Evolutionary conservation across 37 sponge, comb jelly and placozoan species (phyloP).

Genomic region (Cladorhizidae sp.): DNA sequence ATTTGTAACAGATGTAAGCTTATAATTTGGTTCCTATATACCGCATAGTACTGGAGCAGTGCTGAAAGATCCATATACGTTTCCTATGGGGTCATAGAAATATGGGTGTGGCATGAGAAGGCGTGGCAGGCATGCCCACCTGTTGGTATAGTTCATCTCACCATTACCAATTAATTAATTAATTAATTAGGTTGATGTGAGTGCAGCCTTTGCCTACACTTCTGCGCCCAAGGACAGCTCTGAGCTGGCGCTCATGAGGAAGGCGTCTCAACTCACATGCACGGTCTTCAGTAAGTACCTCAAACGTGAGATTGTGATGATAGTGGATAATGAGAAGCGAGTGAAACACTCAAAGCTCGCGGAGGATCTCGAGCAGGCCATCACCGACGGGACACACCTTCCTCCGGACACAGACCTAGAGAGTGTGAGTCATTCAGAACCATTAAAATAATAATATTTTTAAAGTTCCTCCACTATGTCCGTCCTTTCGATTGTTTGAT

Average conservation of each 20-base stretch:
- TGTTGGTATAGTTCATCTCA: too few species aligned
- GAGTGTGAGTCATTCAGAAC: conserved; percentile 65
- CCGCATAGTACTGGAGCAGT: too few species aligned
- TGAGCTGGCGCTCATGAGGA: conserved; percentile 79
- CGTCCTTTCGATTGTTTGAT: too few species aligned
- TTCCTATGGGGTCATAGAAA: too few species aligned
- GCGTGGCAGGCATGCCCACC: too few species aligned
- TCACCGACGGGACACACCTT: conserved; percentile 68
- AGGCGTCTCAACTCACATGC: conserved; percentile 85
- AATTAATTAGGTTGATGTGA: conserved; percentile 70
- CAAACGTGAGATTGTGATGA: conserved; percentile 88
- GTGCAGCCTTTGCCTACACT: conserved; percentile 78
- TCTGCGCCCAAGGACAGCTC: conserved; percentile 84
- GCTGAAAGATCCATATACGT: too few species aligned
- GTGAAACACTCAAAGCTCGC: conserved; percentile 90
- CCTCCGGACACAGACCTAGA: conserved; percentile 82
- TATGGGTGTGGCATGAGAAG: too few species aligned
- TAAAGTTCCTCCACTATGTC: too few species aligned
- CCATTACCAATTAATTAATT: too few species aligned
- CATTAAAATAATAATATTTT: too few species aligned
- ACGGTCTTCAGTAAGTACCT: conserved; percentile 91
- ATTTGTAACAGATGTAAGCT: too few species aligned
- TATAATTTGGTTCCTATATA: too few species aligned
- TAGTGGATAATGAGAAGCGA: conserved; percentile 90
- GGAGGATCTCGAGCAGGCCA: conserved; percentile 76